Evolutionary conservation across 2,113 vertebrate genomes (phyloP), one percentile per base, ranked within the genome.

Genomic region (Lates calcarifer): DNA sequence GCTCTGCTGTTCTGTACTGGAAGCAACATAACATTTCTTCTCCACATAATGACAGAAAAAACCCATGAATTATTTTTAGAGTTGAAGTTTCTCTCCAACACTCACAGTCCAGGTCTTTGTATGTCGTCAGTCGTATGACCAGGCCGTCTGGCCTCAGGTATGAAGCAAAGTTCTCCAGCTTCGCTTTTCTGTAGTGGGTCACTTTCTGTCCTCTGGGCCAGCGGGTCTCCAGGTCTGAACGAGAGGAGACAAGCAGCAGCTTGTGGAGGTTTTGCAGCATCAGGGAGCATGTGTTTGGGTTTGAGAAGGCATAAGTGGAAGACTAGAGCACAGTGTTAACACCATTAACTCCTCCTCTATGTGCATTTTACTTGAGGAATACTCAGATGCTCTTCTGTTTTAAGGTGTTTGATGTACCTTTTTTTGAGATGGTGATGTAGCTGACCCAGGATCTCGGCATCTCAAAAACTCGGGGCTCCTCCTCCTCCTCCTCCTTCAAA

Each of bases 371-470:
- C 45, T 20, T 43, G 15, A 65, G 20, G 6, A 28, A 20, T 6
- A 24, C 45, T 49, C 28, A 49, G 60, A 55, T 5, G n/a, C 17
- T 61, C 20, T 37, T 1, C 22, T n/a, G 20, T 33, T 37, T 26
- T 12, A 26, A 26, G 31, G 4, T 24, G 66, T 53, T 33, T 53
- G 24, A 6, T 28, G 68, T 41, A 98, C 97, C 97, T 95, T 94
- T 90, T 0, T 77, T 76, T 14, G 96, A 92, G 82, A 99, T 81
- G 1, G 53, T 13, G 57, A 99, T 93, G 71, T 9, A 90, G 0
- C 88, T 60, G 79, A 97, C 96, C 98, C 98, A 99, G 0, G 97
- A 96, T 3, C 76, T 79, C 0, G 97, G 97, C 96, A 98, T 97
- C 68, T 96, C 85, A 66, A 97, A 96, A 10, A 84, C 89, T 24